Evolutionary conservation across 2,888 invertebrate genomes (phyloP).

Genomic region (Crocallis elinguaria): DNA sequence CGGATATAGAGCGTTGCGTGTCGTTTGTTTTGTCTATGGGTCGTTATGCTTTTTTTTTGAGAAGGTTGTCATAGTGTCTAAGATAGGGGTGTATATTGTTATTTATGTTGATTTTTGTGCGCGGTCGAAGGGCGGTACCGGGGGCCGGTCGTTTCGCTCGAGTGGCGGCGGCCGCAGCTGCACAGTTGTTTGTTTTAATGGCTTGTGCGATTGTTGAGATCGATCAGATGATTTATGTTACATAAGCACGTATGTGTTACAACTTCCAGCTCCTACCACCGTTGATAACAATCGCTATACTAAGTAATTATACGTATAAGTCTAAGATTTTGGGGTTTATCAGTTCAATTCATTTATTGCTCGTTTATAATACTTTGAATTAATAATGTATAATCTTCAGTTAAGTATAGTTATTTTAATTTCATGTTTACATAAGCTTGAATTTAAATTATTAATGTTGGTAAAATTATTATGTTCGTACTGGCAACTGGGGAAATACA

Average conservation of each 20-base stretch:
- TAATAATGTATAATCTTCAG: too few species aligned
- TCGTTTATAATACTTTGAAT: too few species aligned
- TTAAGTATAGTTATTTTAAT: too few species aligned
- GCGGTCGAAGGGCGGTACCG: constrained; percentile 73
- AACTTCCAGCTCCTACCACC: too few species aligned
- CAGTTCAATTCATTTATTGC: too few species aligned
- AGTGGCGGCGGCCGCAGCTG: constrained; percentile 76
- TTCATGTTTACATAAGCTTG: too few species aligned
- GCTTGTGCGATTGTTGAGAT: constrained; percentile 70
- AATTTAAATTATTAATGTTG: too few species aligned
- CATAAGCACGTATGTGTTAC: constrained; percentile 62
- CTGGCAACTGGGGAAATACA: too few species aligned
- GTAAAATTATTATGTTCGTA: too few species aligned
- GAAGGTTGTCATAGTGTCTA: constrained; percentile 67
- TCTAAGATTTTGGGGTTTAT: too few species aligned
- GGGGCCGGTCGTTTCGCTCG: constrained; percentile 74
- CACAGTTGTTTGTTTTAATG: constrained; percentile 79
- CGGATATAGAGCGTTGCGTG: constrained; percentile 32
- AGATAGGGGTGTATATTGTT: constrained; percentile 84
- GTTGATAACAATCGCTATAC: too few species aligned
- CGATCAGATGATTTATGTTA: constrained; percentile 60
- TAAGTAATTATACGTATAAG: too few species aligned
- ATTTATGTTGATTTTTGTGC: constrained; percentile 84
- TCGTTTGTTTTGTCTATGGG: constrained; percentile 35
- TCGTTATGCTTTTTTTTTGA: constrained; percentile 41